phyloP scores from a whole-genome alignment of 2,888 invertebrate species.

The Calameuta pallipes region DNA sequence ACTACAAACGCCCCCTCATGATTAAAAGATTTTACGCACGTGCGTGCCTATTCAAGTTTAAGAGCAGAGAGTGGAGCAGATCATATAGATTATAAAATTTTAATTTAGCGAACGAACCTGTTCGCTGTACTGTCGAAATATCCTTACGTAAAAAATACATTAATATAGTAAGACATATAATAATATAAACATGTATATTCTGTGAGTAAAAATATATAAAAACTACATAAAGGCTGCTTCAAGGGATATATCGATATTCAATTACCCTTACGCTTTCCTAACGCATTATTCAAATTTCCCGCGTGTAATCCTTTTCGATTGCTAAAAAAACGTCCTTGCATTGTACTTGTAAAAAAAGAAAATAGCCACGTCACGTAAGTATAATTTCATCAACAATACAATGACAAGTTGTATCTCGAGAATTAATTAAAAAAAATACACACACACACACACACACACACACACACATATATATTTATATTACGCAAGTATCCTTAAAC shows the following conservation, averaged over 20 bases:
- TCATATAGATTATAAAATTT: neutral
- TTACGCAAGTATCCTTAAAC: neutral
- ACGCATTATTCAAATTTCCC: neutral
- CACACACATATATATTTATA: no score
- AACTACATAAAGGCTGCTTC: neutral
- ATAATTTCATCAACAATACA: neutral
- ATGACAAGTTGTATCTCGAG: neutral
- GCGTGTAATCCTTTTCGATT: neutral
- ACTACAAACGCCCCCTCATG: neutral
- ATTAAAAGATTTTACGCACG: neutral
- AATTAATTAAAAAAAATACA: neutral
- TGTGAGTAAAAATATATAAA: neutral
- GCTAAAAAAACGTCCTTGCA: neutral
- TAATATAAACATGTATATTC: neutral
- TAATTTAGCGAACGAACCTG: neutral
- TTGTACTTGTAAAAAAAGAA: neutral
- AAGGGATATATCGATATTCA: neutral
- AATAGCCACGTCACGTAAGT: neutral
- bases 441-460: no score
- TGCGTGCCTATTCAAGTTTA: neutral
- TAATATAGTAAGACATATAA: neutral
- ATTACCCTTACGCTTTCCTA: neutral
- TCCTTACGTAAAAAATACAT: neutral
- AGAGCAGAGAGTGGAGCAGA: neutral
- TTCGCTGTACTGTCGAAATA: neutral